A percentile compares a stretch with the other conserved stretches of the same genome.
These are phyloP conservation scores for Sarcophaga peregrina DNA, from an alignment of 1,140 invertebrate species.

Conservation along the genomic window DNA sequence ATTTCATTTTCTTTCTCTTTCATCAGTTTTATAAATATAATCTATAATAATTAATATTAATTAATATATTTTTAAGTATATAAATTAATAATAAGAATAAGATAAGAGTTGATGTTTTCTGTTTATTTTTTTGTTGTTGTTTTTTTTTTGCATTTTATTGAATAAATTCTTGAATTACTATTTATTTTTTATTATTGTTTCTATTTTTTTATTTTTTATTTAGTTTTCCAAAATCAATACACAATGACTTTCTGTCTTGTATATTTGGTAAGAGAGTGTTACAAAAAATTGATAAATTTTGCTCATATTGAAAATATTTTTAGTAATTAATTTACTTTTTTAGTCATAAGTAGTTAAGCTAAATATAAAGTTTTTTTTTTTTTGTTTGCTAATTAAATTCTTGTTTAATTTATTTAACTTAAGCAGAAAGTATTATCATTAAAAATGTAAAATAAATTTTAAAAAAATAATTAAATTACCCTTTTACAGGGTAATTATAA, in stretches of 20 bases:
- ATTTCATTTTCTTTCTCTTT: constrained; percentile 17
- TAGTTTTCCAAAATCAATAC: not conserved
- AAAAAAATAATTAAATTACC: not conserved
- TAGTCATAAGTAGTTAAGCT: no score
- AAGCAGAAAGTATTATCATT: not conserved
- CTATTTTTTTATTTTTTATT: not conserved
- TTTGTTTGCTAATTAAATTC: not conserved
- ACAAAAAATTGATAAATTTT: no score
- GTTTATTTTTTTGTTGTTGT: not conserved
- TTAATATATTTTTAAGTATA: constrained; percentile 18
- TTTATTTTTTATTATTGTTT: not conserved
- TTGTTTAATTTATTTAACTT: not conserved
- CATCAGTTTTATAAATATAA: constrained; percentile 29
- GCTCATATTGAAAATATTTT: no score
- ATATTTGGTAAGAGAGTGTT: no score
- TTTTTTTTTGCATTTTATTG: not conserved
- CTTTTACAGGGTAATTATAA: not conserved
- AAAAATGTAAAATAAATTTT: not conserved
- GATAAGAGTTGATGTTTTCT: constrained; percentile 5
- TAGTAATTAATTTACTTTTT: no score
- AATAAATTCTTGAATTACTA: not conserved
- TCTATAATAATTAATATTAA: not conserved
- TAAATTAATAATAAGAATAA: constrained; percentile 32
- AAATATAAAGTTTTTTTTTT: no score
- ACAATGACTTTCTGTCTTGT: no score